Conservation (phyloP, 92 coral and sea anemone species). For the Desmophyllum pertusum region DNA sequence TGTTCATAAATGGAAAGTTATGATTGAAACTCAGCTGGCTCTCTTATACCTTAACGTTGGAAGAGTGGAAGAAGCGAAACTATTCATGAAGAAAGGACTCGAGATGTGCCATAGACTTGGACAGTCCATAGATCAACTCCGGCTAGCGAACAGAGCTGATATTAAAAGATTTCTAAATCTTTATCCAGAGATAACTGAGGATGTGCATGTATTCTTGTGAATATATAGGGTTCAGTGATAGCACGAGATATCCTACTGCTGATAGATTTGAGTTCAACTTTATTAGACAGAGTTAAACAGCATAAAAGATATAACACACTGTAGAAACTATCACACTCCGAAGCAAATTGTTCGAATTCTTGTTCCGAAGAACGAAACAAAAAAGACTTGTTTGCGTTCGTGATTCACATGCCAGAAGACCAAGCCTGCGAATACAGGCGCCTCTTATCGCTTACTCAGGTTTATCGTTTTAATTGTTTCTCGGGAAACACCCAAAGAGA, state of each 20-base stretch:
- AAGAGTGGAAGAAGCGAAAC: neutral
- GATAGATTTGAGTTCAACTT: neutral
- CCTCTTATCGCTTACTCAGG: neutral
- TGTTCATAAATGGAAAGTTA: constrained; percentile 32
- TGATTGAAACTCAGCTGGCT: constrained; percentile 34
- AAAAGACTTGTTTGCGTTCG: neutral
- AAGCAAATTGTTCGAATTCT: too few species aligned
- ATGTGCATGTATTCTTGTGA: too few species aligned
- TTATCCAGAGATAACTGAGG: neutral
- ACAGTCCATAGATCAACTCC: neutral
- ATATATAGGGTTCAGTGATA: too few species aligned
- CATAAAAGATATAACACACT: too few species aligned
- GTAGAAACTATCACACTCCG: too few species aligned
- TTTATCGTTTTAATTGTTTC: too few species aligned
- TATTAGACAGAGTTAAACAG: neutral
- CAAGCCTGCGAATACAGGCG: neutral
- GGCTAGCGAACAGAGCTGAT: constrained; percentile 19
- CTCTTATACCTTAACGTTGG: constrained; percentile 8
- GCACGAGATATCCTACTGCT: too few species aligned
- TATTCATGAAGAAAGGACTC: constrained; percentile 10
- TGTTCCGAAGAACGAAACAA: too few species aligned
- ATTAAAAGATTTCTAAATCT: neutral
- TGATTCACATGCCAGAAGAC: neutral
- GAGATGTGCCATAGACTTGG: neutral
- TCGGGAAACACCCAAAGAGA: neutral